Conservation (phyloP, 1,140 invertebrate genomes). For the Drosophila rhopaloa region DNA sequence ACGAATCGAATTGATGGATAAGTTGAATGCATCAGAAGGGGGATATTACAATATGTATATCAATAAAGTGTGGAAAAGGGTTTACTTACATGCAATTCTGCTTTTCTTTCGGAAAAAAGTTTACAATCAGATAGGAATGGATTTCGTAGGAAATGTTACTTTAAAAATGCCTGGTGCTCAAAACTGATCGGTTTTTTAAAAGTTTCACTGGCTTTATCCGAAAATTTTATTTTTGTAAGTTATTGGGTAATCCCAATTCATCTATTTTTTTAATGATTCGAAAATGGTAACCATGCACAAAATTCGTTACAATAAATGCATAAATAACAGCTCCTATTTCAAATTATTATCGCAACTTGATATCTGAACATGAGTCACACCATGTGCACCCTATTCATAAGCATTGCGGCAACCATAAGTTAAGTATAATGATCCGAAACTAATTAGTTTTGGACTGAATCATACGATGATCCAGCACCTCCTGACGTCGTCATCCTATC, state of each 20-base stretch:
- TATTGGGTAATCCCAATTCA: too few relatives aligned
- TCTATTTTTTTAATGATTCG: too few relatives aligned
- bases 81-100: not conserved
- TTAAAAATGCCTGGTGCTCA: not conserved
- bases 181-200: too few relatives aligned
- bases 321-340: too few relatives aligned
- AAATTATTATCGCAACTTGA: too few relatives aligned
- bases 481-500: slow-evolving; percentile 2
- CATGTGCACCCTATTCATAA: not conserved
- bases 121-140: not conserved
- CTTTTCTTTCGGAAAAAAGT: not conserved
- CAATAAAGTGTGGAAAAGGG: not conserved
- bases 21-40: slow-evolving; percentile 8
- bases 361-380: not conserved
- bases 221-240: too few relatives aligned
- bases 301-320: too few relatives aligned
- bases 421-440: slow-evolving; percentile 3
- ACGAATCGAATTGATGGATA: slow-evolving; percentile 25
- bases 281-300: too few relatives aligned
- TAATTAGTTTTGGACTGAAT: slow-evolving; percentile 24
- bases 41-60: slow-evolving; percentile 6
- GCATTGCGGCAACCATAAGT: slow-evolving; percentile 3
- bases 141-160: too few relatives aligned
- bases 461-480: not conserved
- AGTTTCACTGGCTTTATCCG: too few relatives aligned